Percentiles rank a stretch among this genome's conserved stretches.
Evolutionary conservation across 2,797 vertebrate species (phyloP).

Genomic region (Acrossocheilus wenchowensis): DNA sequence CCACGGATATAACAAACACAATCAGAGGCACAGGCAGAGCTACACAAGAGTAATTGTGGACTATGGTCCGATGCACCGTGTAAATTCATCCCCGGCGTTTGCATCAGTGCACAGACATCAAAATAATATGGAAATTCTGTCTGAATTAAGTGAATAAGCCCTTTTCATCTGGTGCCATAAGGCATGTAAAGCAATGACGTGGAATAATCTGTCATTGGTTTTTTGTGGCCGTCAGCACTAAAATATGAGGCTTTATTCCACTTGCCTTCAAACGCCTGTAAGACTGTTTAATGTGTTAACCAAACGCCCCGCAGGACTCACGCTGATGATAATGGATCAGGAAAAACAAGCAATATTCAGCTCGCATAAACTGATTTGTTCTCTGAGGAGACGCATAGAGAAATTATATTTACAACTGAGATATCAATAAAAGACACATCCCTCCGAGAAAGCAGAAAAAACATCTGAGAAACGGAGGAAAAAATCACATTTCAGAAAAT

Average conservation of each 20-base stretch:
- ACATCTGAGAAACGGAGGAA: constrained; percentile 18
- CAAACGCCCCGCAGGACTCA: constrained; percentile 74
- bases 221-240: constrained; percentile 81
- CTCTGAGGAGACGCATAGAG: constrained; percentile 75
- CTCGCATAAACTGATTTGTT: constrained; percentile 82
- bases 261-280: constrained; percentile 77
- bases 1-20: neutral
- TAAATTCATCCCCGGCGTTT: constrained; percentile 20
- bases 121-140: constrained; percentile 61
- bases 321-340: constrained; percentile 81
- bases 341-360: constrained; percentile 77
- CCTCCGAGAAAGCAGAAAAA: neutral
- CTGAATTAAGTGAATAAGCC: constrained; percentile 74
- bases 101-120: constrained; percentile 54
- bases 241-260: constrained; percentile 79
- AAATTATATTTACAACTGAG: constrained; percentile 81
- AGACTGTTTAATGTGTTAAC: constrained; percentile 79
- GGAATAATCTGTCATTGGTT: constrained; percentile 78
- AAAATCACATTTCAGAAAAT: constrained; percentile 79
- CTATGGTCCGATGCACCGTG: constrained; percentile 15
- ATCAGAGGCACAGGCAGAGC: neutral
- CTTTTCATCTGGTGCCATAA: constrained; percentile 70
- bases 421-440: constrained; percentile 71
- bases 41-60: constrained; percentile 21
- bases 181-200: constrained; percentile 76